phyloP scores from a whole-genome alignment of 1,140 invertebrate species.

The Cryptotermes secundus region DNA sequence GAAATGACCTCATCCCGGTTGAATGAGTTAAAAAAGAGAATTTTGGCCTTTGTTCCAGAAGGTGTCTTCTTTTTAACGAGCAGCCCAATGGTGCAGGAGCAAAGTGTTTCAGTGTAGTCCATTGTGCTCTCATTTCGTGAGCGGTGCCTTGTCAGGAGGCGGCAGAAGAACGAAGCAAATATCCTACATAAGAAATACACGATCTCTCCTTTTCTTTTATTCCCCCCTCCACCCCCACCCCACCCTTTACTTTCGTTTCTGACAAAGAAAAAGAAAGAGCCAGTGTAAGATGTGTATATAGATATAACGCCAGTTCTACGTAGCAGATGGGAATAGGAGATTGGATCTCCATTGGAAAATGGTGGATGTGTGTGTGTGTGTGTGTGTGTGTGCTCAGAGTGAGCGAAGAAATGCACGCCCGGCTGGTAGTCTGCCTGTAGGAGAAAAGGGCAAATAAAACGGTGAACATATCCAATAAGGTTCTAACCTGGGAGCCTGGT shows the following conservation, averaged over 20 bases:
- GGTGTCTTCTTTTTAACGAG: background rate
- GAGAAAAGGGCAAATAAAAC: conserved; percentile 33
- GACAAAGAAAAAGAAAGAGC: background rate
- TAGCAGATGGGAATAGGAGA: background rate
- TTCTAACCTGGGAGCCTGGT: conserved; percentile 33
- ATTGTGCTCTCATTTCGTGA: conserved; percentile 8
- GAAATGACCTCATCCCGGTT: background rate
- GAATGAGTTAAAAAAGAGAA: background rate
- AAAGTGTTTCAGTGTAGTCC: conserved; percentile 12
- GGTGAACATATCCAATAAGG: conserved; percentile 36
- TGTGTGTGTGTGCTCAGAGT: conserved; percentile 37
- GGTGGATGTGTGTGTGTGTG: conserved; percentile 28
- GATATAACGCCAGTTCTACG: background rate
- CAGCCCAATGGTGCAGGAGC: background rate
- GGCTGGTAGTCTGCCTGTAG: background rate
- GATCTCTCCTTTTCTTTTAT: background rate
- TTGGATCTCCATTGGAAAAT: conserved; percentile 26
- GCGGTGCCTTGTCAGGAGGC: background rate
- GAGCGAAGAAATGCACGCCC: conserved; percentile 36
- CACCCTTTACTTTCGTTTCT: background rate
- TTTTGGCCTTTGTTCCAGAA: background rate
- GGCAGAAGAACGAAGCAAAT: background rate
- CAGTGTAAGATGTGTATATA: background rate
- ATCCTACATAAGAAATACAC: background rate
- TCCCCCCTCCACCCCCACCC: no score